phyloP scores from a whole-genome alignment of 2,113 vertebrate species.

The Cottus gobio region DNA sequence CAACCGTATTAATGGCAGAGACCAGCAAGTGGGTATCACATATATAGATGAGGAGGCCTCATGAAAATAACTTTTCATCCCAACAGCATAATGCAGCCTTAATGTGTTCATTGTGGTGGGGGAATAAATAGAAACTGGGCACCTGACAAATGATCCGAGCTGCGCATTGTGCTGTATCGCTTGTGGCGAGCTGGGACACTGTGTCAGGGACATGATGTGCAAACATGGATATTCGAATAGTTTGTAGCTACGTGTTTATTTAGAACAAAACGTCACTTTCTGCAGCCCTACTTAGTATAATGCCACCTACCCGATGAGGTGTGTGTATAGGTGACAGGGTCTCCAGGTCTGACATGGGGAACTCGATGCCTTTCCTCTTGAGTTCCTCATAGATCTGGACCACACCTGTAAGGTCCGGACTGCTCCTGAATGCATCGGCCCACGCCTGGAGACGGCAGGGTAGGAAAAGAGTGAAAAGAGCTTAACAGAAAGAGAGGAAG shows the following conservation, averaged over 20 bases:
- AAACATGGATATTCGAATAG: too few relatives aligned
- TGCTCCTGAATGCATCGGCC: slow-evolving; percentile 98
- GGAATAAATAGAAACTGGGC: too few relatives aligned
- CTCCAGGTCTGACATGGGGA: slow-evolving; percentile 94
- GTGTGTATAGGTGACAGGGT: slow-evolving; percentile 97
- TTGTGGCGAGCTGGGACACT: too few relatives aligned
- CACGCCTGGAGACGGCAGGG: slow-evolving; percentile 86
- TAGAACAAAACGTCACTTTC: neutral
- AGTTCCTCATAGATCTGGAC: slow-evolving; percentile 98
- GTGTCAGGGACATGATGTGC: too few relatives aligned
- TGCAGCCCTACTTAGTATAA: neutral
- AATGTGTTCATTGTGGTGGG: too few relatives aligned
- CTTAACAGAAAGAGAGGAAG: neutral
- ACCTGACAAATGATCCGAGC: too few relatives aligned
- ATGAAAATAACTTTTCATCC: too few relatives aligned
- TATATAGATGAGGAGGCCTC: too few relatives aligned
- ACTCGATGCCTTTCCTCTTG: slow-evolving; percentile 98
- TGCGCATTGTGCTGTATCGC: too few relatives aligned
- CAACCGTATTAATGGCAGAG: too few relatives aligned
- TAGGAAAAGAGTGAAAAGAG: neutral
- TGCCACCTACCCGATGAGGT: slow-evolving; percentile 89
- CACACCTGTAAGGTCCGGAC: slow-evolving; percentile 96
- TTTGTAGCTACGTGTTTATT: neutral
- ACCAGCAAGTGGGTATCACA: too few relatives aligned
- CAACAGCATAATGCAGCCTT: too few relatives aligned